phyloP scores from a whole-genome alignment of 2,797 vertebrate species.

The Mus minutoides region DNA sequence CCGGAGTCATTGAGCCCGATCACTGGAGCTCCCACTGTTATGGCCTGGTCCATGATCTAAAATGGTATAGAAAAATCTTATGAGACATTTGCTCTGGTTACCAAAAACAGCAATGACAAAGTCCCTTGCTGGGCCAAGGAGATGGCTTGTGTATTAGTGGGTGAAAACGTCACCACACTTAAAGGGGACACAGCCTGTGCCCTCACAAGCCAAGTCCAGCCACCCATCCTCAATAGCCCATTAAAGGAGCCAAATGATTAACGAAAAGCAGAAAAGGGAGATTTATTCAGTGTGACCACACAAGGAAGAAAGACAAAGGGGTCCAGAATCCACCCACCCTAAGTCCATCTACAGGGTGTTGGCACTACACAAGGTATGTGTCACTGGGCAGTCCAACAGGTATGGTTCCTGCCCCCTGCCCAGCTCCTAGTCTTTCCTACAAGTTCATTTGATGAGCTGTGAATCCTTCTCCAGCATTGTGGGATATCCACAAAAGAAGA shows the following conservation, averaged over 20 bases:
- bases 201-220: neutral
- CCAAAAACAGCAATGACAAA: slow-evolving; percentile 9
- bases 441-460: neutral
- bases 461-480: neutral
- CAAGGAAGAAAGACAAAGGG: neutral
- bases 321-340: neutral
- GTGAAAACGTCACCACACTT: neutral
- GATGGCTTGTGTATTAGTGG: neutral
- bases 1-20: slow-evolving; percentile 98
- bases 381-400: neutral
- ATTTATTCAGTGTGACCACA: neutral
- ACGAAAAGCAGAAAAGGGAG: neutral
- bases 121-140: neutral
- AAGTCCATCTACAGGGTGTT: neutral
- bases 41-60: slow-evolving; percentile 98
- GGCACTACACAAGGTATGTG: neutral
- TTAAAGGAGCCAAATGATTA: neutral
- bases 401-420: neutral
- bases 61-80: slow-evolving; percentile 21
- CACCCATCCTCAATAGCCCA: neutral
- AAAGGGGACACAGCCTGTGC: neutral
- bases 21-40: slow-evolving; percentile 95
- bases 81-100: slow-evolving; percentile 38
- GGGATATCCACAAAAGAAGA: neutral
- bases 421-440: neutral